A percentile compares a stretch with the other conserved stretches of the same genome.
phyloP scores from a whole-genome alignment of 1,140 invertebrate genomes.

The Samia ricini region DNA sequence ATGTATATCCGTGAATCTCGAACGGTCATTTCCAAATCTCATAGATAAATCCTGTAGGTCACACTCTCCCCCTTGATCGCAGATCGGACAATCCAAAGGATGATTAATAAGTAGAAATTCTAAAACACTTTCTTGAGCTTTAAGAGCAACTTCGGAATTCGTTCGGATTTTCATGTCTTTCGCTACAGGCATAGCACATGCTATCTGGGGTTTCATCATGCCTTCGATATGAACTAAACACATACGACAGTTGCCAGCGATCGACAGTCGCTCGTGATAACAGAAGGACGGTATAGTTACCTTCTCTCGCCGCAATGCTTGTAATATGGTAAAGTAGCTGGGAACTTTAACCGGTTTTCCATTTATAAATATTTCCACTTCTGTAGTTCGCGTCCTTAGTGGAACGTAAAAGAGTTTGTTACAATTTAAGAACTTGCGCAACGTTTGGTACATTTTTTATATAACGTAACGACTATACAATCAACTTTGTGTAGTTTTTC shows the following conservation, averaged over 20 bases:
- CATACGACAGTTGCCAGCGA: slow-evolving; percentile 90
- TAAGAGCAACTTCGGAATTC: slow-evolving; percentile 79
- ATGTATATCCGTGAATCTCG: slow-evolving; percentile 95
- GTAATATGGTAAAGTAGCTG: slow-evolving; percentile 52
- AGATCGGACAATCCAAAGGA: slow-evolving; percentile 99
- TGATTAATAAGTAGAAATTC: slow-evolving; percentile 99
- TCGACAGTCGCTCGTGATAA: slow-evolving; percentile 85
- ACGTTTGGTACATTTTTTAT: neutral
- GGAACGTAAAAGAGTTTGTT: neutral
- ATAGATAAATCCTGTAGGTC: slow-evolving; percentile 98
- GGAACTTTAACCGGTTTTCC: slow-evolving; percentile 52
- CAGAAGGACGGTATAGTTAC: slow-evolving; percentile 56
- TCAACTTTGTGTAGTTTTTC: neutral
- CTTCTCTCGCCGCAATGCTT: slow-evolving; percentile 44
- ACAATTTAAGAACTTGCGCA: slow-evolving; percentile 1
- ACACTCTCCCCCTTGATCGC: slow-evolving; percentile 99
- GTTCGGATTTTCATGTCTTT: slow-evolving; percentile 87
- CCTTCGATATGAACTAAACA: slow-evolving; percentile 89
- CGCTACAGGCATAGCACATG: slow-evolving; percentile 88
- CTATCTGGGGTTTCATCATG: slow-evolving; percentile 85
- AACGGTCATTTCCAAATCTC: slow-evolving; percentile 97
- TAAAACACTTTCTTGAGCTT: slow-evolving; percentile 97
- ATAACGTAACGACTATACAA: neutral
- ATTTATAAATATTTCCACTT: slow-evolving; percentile 53
- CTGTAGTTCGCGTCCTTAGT: slow-evolving; percentile 1